phyloP scores from a whole-genome alignment of 1,140 invertebrate species.

The Wasmannia auropunctata region DNA sequence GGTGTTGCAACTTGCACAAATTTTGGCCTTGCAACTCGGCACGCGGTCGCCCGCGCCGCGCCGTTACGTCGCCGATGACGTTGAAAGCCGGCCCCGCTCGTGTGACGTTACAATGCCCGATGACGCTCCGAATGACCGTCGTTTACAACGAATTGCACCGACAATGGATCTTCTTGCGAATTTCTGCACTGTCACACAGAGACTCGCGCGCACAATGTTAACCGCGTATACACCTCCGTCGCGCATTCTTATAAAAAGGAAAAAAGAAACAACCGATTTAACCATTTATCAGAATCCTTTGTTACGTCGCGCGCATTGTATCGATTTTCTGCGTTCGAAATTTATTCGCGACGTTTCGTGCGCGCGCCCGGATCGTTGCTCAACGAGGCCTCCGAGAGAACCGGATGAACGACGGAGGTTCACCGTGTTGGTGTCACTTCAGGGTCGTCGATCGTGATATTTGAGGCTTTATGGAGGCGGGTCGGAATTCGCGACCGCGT shows the following conservation, averaged over 20 bases:
- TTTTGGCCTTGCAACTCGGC: constrained; percentile 27
- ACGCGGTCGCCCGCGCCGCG: background rate
- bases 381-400: constrained; percentile 12
- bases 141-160: constrained; percentile 11
- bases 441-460: constrained; percentile 66
- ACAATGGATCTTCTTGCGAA: constrained; percentile 12
- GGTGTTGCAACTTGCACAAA: constrained; percentile 23
- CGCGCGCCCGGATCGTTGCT: background rate
- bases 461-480: constrained; percentile 65
- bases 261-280: background rate
- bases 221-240: background rate
- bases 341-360: constrained; percentile 1
- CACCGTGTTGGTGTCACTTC: constrained; percentile 59
- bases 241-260: background rate
- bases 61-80: background rate
- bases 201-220: constrained; percentile 2
- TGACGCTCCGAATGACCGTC: background rate
- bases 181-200: constrained; percentile 35
- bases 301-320: background rate
- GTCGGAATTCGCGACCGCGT: constrained; percentile 67
- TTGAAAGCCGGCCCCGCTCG: background rate
- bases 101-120: background rate
- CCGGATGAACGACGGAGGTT: constrained; percentile 56
- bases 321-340: background rate
- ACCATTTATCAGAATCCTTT: background rate